Conservation (phyloP, 2,113 vertebrate genomes). For the Xyliphius kryptos region DNA sequence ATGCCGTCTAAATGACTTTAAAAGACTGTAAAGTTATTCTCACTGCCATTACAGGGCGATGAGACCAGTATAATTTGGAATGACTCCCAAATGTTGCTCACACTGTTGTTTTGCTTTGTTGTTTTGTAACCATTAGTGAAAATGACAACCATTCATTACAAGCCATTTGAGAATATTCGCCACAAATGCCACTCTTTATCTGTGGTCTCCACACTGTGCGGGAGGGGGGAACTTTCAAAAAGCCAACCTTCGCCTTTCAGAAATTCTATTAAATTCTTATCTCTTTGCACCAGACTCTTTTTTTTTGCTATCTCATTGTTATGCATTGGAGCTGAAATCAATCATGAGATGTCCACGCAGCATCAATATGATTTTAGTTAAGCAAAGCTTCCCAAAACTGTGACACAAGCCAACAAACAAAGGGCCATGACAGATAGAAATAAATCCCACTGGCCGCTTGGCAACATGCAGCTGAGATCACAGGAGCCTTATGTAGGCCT, state of each 20-base stretch:
- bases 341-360: slow-evolving; percentile 66
- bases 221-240: slow-evolving; percentile 82
- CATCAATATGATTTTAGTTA: slow-evolving; percentile 71
- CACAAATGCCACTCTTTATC: slow-evolving; percentile 85
- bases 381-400: slow-evolving; percentile 51
- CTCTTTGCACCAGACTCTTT: slow-evolving; percentile 84
- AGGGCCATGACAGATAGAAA: slow-evolving; percentile 37
- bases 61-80: slow-evolving; percentile 54
- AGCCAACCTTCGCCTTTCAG: slow-evolving; percentile 87
- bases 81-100: slow-evolving; percentile 61
- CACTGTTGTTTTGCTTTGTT: slow-evolving; percentile 58
- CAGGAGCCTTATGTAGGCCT: too few relatives aligned
- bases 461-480: slow-evolving; percentile 21
- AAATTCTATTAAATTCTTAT: slow-evolving; percentile 98
- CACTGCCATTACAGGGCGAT: slow-evolving; percentile 14
- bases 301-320: slow-evolving; percentile 81
- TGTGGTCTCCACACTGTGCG: slow-evolving; percentile 74
- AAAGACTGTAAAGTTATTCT: slow-evolving; percentile 1
- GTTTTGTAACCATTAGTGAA: slow-evolving; percentile 75
- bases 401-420: slow-evolving; percentile 61
- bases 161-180: slow-evolving; percentile 75
- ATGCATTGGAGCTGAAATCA: slow-evolving; percentile 77
- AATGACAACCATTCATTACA: slow-evolving; percentile 80
- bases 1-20: slow-evolving; percentile 19
- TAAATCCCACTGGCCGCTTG: slow-evolving; percentile 21